Evolutionary conservation across 2,113 vertebrate species (phyloP).

Genomic region (Colaptes auratus): DNA sequence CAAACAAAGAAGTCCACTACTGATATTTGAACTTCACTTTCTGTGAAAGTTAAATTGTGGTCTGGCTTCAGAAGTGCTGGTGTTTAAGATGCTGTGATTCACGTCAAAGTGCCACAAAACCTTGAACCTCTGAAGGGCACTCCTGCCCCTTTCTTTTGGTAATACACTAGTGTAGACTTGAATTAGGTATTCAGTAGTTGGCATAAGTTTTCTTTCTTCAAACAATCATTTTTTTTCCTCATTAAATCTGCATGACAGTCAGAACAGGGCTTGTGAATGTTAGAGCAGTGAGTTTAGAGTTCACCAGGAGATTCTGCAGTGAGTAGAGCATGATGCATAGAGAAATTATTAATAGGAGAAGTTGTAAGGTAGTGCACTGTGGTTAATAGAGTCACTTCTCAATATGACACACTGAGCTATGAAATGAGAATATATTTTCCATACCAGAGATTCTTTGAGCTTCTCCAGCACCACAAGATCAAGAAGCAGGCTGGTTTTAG

Average conservation of each 20-base stretch:
- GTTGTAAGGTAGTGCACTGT: neutral
- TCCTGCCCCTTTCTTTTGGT: neutral
- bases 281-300: neutral
- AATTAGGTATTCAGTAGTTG: neutral
- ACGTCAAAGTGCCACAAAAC: neutral
- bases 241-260: neutral
- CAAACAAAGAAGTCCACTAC: fast-evolving
- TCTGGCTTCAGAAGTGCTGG: neutral
- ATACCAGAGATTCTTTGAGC: neutral
- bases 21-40: neutral
- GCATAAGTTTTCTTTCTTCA: neutral
- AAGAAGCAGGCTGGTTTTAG: neutral
- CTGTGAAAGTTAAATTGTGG: neutral
- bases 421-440: neutral
- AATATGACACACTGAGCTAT: neutral
- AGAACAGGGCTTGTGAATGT: neutral
- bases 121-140: neutral
- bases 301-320: neutral
- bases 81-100: neutral
- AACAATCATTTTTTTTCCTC: neutral
- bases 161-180: neutral
- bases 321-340: neutral
- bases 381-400: neutral
- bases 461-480: neutral
- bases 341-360: neutral